Conservation (phyloP, 2,888 invertebrate genomes). For the Phyto melanocephala region DNA sequence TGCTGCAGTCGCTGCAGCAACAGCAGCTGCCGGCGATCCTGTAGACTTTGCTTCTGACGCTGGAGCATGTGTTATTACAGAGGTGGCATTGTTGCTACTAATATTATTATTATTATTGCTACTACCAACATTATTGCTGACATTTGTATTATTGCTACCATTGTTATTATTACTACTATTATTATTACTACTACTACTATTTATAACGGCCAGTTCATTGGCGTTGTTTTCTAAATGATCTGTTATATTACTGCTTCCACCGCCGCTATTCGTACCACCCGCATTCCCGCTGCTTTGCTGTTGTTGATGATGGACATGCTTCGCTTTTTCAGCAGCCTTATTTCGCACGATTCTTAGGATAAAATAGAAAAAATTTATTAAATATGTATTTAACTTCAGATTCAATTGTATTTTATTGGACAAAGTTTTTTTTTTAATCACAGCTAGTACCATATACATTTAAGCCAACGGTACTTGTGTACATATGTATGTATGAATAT, state of each 20-base stretch:
- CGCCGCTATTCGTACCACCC: constrained; percentile 68
- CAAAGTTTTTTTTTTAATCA: no score
- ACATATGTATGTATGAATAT: no score
- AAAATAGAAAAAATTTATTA: no score
- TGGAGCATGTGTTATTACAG: constrained; percentile 86
- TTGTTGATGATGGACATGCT: constrained; percentile 91
- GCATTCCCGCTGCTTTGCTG: constrained; percentile 81
- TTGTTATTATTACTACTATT: constrained; percentile 60
- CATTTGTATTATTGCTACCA: constrained; percentile 41
- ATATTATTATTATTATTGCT: constrained; percentile 31
- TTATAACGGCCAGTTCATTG: constrained; percentile 38
- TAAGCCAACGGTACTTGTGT: no score
- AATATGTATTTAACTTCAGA: no score
- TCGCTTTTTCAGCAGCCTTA: constrained; percentile 98
- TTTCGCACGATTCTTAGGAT: constrained; percentile 93
- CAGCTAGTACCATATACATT: no score
- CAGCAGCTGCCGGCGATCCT: constrained; percentile 77
- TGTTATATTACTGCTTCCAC: constrained; percentile 58
- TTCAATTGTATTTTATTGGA: no score
- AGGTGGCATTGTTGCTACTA: constrained; percentile 77
- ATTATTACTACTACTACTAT: constrained; percentile 61
- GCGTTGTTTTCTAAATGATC: constrained; percentile 41
- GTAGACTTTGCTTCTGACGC: constrained; percentile 46
- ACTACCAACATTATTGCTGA: constrained; percentile 17
- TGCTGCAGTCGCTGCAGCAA: constrained; percentile 65